Conservation (phyloP, 2,888 invertebrate genomes). For the Liposcelis brunnea region DNA sequence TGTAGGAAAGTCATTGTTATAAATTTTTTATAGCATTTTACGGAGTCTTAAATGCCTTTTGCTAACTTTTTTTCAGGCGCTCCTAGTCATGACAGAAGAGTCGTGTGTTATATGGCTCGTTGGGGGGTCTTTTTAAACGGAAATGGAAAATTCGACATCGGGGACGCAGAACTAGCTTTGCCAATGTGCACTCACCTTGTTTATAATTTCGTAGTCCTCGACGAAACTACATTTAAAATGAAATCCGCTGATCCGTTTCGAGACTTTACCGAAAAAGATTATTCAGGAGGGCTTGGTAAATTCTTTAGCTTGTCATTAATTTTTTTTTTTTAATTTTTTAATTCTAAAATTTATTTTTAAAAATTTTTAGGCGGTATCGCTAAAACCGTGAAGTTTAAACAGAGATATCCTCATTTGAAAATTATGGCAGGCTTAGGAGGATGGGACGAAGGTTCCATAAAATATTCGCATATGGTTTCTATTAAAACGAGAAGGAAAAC, state of each 20-base stretch:
- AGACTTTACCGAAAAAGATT: background rate
- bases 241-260: background rate
- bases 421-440: conserved; percentile 13
- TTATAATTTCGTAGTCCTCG: background rate
- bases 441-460: conserved; percentile 1
- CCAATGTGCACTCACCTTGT: conserved; percentile 1
- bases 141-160: conserved; percentile 2
- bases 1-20: no score
- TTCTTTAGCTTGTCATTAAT: no score
- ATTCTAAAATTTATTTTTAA: background rate
- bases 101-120: conserved; percentile 1
- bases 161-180: background rate
- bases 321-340: background rate
- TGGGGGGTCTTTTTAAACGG: background rate
- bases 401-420: conserved; percentile 16
- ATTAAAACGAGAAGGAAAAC: background rate
- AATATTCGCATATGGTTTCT: conserved; percentile 1
- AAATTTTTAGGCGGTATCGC: background rate
- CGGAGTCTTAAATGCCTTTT: no score
- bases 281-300: background rate
- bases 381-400: background rate
- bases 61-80: conserved; percentile 14
- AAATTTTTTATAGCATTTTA: no score
- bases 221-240: background rate
- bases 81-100: background rate